A percentile compares a stretch with the other conserved stretches of the same genome.
Evolutionary conservation across 2,113 vertebrate genomes (phyloP).

Genomic region (Holacanthus passer): DNA sequence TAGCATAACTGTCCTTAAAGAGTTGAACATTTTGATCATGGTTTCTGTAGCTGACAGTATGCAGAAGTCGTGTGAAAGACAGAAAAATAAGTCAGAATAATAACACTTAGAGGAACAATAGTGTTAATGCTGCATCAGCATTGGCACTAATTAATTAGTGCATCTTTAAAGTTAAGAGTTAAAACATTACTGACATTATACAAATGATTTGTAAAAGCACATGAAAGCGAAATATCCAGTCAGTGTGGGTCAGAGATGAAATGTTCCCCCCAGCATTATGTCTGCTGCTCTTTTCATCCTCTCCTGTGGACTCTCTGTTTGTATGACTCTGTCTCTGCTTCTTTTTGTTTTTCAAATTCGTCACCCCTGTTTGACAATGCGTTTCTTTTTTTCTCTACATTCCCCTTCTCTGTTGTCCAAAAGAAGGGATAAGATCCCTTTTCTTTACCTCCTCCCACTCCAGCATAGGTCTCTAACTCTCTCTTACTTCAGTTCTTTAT

Average conservation of each 20-base stretch:
- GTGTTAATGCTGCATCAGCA: no score
- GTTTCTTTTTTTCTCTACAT: no score
- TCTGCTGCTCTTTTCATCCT: background rate
- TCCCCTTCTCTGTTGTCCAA: background rate
- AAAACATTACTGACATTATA: background rate
- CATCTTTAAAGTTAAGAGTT: background rate
- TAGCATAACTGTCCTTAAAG: no score
- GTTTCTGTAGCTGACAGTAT: no score
- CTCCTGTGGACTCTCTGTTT: background rate
- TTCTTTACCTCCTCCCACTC: background rate
- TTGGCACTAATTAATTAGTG: no score
- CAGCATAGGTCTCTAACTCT: background rate
- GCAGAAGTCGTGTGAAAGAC: no score
- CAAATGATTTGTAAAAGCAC: background rate
- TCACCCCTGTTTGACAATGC: constrained; percentile 33
- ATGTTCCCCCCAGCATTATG: background rate
- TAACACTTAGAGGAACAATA: no score
- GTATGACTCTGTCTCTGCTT: background rate
- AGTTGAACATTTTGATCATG: no score
- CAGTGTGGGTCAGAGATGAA: no score
- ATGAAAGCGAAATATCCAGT: background rate
- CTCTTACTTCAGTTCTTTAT: background rate
- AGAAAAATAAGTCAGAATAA: no score
- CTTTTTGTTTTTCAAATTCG: background rate
- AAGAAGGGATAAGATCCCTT: background rate